A percentile compares a stretch with the other conserved stretches of the same genome.
Conservation (phyloP, 1,140 invertebrate genomes). For the Caerostris darwini region DNA sequence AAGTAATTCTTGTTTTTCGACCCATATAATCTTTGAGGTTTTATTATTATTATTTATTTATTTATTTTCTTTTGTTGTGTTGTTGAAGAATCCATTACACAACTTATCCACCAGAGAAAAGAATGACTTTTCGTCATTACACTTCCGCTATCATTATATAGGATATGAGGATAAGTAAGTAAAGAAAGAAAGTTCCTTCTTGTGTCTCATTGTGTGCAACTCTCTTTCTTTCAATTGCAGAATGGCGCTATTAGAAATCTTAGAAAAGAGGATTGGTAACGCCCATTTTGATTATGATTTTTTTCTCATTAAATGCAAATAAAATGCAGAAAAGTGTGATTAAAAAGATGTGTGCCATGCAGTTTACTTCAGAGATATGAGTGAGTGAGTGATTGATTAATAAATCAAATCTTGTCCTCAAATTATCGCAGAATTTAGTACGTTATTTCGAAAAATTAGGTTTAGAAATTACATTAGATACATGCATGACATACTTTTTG, state of each 20-base stretch:
- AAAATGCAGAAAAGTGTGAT: not conserved
- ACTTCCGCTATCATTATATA: conserved; percentile 56
- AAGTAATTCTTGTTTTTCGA: conserved; percentile 60
- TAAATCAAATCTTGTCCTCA: not conserved
- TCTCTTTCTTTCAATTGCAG: conserved; percentile 38
- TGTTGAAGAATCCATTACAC: conserved; percentile 24
- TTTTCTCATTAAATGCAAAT: conserved; percentile 37
- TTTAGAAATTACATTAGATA: too few species aligned
- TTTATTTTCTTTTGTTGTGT: not conserved
- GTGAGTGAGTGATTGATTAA: conserved; percentile 5
- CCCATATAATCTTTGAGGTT: conserved; percentile 49
- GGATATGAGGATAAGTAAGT: not conserved
- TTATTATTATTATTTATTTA: not conserved
- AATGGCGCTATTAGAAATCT: conserved; percentile 10
- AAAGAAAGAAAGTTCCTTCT: not conserved
- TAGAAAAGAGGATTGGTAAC: conserved; percentile 43
- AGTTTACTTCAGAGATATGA: not conserved
- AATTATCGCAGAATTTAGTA: not conserved
- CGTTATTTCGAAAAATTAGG: not conserved
- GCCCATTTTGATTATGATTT: conserved; percentile 17
- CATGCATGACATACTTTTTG: too few species aligned
- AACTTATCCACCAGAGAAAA: not conserved
- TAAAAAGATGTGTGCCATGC: conserved; percentile 15
- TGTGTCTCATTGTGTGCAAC: conserved; percentile 2
- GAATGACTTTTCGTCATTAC: conserved; percentile 22